A percentile compares a stretch with the other conserved stretches of the same genome.
phyloP scores from a whole-genome alignment of 2,888 invertebrate species.

The Aromia moschata region DNA sequence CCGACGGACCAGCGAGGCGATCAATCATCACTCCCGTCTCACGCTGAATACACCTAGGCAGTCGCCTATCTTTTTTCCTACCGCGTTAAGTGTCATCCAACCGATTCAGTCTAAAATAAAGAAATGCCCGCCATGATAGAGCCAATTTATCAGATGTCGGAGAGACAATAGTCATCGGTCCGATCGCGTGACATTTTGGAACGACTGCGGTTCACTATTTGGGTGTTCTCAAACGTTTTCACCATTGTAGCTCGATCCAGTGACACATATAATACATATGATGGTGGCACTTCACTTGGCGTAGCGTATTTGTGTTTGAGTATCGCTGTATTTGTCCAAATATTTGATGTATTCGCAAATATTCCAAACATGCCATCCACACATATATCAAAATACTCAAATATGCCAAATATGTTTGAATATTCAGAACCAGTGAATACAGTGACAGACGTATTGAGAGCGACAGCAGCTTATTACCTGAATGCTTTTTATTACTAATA shows the following conservation, averaged over 20 bases:
- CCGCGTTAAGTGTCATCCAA: constrained; percentile 14
- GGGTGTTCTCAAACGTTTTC: constrained; percentile 42
- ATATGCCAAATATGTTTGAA: too few relatives aligned
- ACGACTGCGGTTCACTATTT: constrained; percentile 45
- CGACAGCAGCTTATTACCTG: too few relatives aligned
- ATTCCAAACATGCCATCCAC: too few relatives aligned
- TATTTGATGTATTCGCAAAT: too few relatives aligned
- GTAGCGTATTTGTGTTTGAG: too few relatives aligned
- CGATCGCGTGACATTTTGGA: constrained; percentile 49
- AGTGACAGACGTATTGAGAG: too few relatives aligned
- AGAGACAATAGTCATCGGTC: constrained; percentile 55
- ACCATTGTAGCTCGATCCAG: constrained; percentile 42
- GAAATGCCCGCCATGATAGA: constrained; percentile 33
- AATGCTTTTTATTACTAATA: too few relatives aligned
- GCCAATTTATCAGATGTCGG: constrained; percentile 57
- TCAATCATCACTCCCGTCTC: constrained; percentile 25
- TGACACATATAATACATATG: constrained; percentile 40
- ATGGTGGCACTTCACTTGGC: too few relatives aligned
- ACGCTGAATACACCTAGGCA: constrained; percentile 24
- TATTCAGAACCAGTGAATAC: too few relatives aligned
- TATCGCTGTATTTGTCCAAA: too few relatives aligned
- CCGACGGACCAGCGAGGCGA: constrained; percentile 1
- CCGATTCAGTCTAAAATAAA: constrained; percentile 29
- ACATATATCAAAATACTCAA: too few relatives aligned
- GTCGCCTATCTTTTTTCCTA: constrained; percentile 10